Conservation (phyloP, 1,140 invertebrate genomes). For the Drosophila sproati region DNA sequence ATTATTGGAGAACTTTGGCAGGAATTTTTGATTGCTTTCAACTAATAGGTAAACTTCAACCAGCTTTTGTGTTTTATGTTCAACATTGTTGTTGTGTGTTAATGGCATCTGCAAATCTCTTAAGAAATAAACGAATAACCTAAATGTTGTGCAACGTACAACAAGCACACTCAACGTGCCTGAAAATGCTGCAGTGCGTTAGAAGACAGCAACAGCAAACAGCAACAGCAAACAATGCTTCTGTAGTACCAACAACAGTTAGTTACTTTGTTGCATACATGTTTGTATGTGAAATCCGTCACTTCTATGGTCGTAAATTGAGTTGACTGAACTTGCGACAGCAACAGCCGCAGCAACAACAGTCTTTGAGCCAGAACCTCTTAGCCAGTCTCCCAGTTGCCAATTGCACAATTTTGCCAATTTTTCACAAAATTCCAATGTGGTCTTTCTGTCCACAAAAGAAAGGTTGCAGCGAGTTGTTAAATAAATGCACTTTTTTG, state of each 20-base stretch:
- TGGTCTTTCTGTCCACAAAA: too few relatives aligned
- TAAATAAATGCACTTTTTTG: too few relatives aligned
- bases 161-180: neutral
- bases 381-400: constrained; percentile 4
- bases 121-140: too few relatives aligned
- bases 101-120: neutral
- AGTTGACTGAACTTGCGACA: constrained; percentile 62
- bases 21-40: neutral
- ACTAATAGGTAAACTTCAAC: too few relatives aligned
- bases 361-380: neutral
- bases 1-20: too few relatives aligned
- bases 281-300: constrained; percentile 6
- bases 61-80: too few relatives aligned
- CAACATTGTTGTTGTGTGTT: neutral
- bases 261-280: constrained; percentile 21
- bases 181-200: constrained; percentile 1
- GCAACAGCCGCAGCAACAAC: constrained; percentile 18
- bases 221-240: too few relatives aligned
- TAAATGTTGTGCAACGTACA: neutral
- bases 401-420: constrained; percentile 5
- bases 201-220: constrained; percentile 2
- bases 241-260: neutral
- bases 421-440: neutral
- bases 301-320: constrained; percentile 54
- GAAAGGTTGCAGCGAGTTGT: too few relatives aligned